Percentiles rank a stretch among this genome's conserved stretches.
Conservation (phyloP, 64 coral and sea anemone species). For the Pocillopora damicornis region DNA sequence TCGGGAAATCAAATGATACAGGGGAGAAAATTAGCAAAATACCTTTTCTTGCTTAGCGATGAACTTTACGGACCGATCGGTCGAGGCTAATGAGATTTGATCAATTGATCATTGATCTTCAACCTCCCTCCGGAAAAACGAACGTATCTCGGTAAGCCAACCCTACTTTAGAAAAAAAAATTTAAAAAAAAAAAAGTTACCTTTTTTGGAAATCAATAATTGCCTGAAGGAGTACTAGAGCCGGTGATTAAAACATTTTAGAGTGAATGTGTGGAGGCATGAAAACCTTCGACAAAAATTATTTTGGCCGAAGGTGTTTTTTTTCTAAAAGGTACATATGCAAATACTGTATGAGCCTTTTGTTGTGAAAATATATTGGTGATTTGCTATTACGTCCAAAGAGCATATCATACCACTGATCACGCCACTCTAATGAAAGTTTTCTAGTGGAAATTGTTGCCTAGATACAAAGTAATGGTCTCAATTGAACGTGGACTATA, state of each 20-base stretch:
- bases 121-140: neutral
- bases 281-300: no score
- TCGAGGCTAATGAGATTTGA: neutral
- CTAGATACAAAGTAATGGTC: neutral
- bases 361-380: neutral
- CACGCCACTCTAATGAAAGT: slow-evolving; percentile 2
- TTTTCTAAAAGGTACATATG: neutral
- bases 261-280: no score
- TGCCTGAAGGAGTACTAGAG: no score
- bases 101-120: neutral
- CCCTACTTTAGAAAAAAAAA: neutral
- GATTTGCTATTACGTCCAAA: neutral
- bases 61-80: neutral
- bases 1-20: neutral
- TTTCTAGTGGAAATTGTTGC: slow-evolving; percentile 1
- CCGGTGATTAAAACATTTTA: no score
- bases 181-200: no score
- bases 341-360: neutral
- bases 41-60: neutral
- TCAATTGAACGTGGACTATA: no score
- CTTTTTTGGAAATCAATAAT: no score
- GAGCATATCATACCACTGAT: neutral
- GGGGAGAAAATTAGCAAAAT: neutral
- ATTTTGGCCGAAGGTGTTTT: neutral
- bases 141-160: neutral